Base-by-base conservation (phyloP, 2,797 vertebrate species). In the Hippopotamyrus pictus region DNA sequence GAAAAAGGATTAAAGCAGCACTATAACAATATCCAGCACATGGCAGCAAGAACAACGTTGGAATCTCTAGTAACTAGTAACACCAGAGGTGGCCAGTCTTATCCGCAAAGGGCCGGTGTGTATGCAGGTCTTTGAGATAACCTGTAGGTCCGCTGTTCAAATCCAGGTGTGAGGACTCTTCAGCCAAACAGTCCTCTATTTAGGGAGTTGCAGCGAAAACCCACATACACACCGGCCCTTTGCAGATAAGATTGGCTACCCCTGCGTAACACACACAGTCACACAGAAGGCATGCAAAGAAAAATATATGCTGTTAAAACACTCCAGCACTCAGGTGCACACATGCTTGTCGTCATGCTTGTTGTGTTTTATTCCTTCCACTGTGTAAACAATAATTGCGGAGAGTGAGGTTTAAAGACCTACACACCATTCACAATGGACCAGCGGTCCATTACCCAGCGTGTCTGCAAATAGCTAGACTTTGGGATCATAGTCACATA, bases 381-480 rank as follows among this genome's bases (percentile, higher is more conserved):
- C 17, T 62, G 19, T 46, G 19, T 65, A 62, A 88, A 65, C 57
- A 48, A 53, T 9, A 25, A 54, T 54, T 86, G 25, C 12, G 1
- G 46, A 46, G 50, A 85, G 53, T 44, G 33, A 48, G 79, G 25
- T 41, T 59, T 46, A 62, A 79, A 48, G 88, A 83, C 6, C 79
- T 46, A 19, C 17, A 48, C 22, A 54, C 25, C 29, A 17, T 25
- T 5, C 29, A n/a, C n/a, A n/a, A n/a, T n/a, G n/a, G n/a, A n/a
- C 82, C 37, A 88, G 50, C 57, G 11, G 19, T 19, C 90, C 69
- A 37, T 83, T 54, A 59, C 88, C 86, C 90, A 5, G 41, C 12
- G 2, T 59, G 73, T 48, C 88, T 25, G 5, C n/a, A 89, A 25
- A 92, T 90, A 82, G 93, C 90, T 91, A 95, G 93, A 95, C 93